Percentiles rank a stretch among this genome's conserved stretches.
Conservation (phyloP, 2,113 vertebrate species). For the Heliornis fulica region DNA sequence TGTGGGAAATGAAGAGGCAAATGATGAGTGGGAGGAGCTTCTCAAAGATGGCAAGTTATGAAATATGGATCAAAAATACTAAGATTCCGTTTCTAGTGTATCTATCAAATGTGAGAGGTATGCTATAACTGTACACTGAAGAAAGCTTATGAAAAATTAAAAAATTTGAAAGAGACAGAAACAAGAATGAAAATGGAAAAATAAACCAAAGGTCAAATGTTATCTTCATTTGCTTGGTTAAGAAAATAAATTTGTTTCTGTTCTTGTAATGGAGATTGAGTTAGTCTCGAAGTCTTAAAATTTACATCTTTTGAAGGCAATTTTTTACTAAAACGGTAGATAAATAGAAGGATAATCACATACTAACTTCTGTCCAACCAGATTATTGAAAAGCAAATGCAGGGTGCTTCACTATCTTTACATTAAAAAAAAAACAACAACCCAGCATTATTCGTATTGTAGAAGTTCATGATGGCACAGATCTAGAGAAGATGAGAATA, state of each 20-base stretch:
- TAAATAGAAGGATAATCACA: neutral
- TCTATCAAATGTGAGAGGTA: neutral
- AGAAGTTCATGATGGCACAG: neutral
- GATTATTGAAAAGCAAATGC: neutral
- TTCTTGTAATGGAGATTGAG: neutral
- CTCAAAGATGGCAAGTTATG: neutral
- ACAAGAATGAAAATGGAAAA: neutral
- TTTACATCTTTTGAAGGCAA: neutral
- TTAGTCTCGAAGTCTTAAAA: neutral
- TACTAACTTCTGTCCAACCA: neutral
- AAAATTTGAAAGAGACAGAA: neutral
- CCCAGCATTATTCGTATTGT: accelerated
- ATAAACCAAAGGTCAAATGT: neutral
- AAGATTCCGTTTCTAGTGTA: too few species aligned
- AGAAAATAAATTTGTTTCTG: neutral
- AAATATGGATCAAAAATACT: neutral
- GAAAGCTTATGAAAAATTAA: neutral
- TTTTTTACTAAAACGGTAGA: neutral
- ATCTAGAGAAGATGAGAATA: neutral
- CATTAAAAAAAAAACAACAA: neutral
- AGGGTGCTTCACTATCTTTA: accelerated
- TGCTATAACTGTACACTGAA: neutral
- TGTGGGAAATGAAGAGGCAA: neutral
- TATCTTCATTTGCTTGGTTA: neutral
- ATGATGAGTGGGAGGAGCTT: neutral